A percentile compares a stretch with the other conserved stretches of the same genome.
Evolutionary conservation across 2,888 invertebrate genomes (phyloP).

Genomic region (Ectemnius cavifrons): DNA sequence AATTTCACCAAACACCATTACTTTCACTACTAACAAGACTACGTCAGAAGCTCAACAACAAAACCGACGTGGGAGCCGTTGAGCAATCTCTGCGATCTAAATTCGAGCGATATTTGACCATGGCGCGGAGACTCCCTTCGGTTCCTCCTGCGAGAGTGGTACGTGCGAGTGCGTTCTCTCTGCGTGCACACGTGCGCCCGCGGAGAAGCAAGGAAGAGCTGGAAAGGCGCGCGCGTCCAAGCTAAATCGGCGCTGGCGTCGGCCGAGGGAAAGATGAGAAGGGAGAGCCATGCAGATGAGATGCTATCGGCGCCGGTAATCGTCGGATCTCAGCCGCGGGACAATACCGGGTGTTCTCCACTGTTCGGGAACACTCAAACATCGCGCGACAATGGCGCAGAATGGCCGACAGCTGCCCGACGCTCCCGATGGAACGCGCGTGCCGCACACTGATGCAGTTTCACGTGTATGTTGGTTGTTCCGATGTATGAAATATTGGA

Average conservation of each 20-base stretch:
- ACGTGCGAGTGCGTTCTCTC: too few species aligned
- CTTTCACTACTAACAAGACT: too few species aligned
- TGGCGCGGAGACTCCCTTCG: too few species aligned
- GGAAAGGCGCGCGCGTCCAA: background rate
- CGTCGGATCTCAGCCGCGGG: constrained; percentile 72
- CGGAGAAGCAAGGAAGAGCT: constrained; percentile 10
- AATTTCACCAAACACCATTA: too few species aligned
- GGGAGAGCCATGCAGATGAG: constrained; percentile 76
- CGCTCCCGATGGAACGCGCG: constrained; percentile 50
- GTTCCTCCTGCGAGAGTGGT: too few species aligned
- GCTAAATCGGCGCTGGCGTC: too few species aligned
- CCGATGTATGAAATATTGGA: background rate
- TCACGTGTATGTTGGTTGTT: too few species aligned
- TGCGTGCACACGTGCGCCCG: constrained; percentile 7
- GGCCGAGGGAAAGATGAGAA: constrained; percentile 17
- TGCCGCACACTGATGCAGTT: too few species aligned
- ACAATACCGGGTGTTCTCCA: constrained; percentile 76
- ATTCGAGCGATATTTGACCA: constrained; percentile 33
- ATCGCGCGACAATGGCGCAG: constrained; percentile 74
- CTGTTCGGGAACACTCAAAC: constrained; percentile 76
- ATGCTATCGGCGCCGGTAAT: constrained; percentile 74
- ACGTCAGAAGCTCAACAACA: too few species aligned
- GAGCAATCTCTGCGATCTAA: constrained; percentile 60
- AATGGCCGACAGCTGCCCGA: constrained; percentile 76
- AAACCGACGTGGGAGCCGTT: background rate